Base-by-base conservation (phyloP, 2,113 vertebrate species). In the Bothrops jararaca region DNA sequence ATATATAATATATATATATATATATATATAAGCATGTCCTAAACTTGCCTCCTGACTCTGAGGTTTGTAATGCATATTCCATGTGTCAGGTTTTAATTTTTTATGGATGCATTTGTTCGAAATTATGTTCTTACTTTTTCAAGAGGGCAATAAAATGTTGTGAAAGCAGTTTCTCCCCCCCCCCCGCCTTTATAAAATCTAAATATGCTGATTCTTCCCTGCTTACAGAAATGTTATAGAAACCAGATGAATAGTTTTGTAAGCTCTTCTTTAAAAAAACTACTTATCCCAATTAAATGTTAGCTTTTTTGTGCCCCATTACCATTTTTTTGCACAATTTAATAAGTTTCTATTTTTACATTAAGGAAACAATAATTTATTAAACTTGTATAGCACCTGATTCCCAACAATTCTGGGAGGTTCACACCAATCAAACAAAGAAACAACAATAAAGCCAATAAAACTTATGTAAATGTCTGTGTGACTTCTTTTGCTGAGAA, bases 71-170 rank as follows among this genome's bases (percentile, higher is more conserved):
- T 26, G 85, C 91, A 92, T 89, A 92, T 87, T 80, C 74, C 1
- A 80, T 10, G n/a, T 80, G 39, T 53, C 0, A 0, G 48, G 8
- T 91, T 91, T 95, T 52, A 50, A n/a, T 95, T 96, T 91, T 74
- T 92, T 89, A 54, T 60, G 42, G 4, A 23, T 0, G 0, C 22
- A 56, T 87, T 34, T 92, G 45, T 45, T 29, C 26, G 85, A 58
- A 64, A 92, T n/a, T 52, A 86, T 39, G 53, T 26, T 45, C 12
- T 24, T 88, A 92, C 23, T 29, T 54, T 92, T 74, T 69, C 48
- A 88, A 56, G 15, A 88, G 50, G 18, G 52, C 15, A 18, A 64
- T 52, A 13, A 26, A 69, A 88, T 45, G 9, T 18, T 86, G 58
- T 54, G 34, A 53, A 42, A 88, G 53, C 0, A 91, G 26, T 53